These are phyloP conservation scores for Antheraea assamensis DNA, from an alignment of 2,888 invertebrate genomes.

Conservation along the genomic window DNA sequence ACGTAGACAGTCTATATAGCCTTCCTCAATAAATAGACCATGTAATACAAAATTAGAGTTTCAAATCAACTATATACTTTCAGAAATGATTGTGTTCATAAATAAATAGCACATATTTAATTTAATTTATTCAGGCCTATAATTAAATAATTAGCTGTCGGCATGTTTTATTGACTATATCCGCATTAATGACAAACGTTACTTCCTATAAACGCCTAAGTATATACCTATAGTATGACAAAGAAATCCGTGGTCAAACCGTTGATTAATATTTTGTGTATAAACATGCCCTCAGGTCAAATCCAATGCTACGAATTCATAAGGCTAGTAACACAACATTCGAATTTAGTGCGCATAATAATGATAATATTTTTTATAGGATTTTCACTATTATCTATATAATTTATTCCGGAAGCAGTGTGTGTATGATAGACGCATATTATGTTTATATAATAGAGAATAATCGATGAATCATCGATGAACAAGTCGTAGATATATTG, in stretches of 20 bases:
- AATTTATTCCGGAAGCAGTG: too few relatives aligned
- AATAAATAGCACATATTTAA: too few relatives aligned
- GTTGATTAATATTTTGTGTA: conserved; percentile 17
- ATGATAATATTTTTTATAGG: not conserved
- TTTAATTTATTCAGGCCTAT: conserved; percentile 38
- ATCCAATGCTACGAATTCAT: conserved; percentile 22
- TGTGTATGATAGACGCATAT: too few relatives aligned
- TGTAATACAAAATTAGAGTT: too few relatives aligned
- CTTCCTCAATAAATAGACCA: too few relatives aligned
- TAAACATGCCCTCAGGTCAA: conserved; percentile 23
- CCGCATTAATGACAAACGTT: conserved; percentile 24
- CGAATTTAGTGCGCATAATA: not conserved
- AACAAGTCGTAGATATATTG: too few relatives aligned
- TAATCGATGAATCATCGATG: too few relatives aligned
- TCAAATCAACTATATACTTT: too few relatives aligned
- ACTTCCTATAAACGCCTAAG: not conserved
- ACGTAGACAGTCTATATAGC: too few relatives aligned
- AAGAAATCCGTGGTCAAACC: conserved; percentile 13
- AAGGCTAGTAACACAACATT: conserved; percentile 23
- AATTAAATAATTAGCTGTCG: conserved; percentile 31
- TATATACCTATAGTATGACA: conserved; percentile 7
- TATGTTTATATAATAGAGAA: too few relatives aligned
- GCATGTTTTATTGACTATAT: conserved; percentile 7
- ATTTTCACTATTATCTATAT: too few relatives aligned
- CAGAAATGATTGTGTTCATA: too few relatives aligned